Base-by-base conservation (phyloP, 1,140 invertebrate genomes). In the Matsumurasca onukii region DNA sequence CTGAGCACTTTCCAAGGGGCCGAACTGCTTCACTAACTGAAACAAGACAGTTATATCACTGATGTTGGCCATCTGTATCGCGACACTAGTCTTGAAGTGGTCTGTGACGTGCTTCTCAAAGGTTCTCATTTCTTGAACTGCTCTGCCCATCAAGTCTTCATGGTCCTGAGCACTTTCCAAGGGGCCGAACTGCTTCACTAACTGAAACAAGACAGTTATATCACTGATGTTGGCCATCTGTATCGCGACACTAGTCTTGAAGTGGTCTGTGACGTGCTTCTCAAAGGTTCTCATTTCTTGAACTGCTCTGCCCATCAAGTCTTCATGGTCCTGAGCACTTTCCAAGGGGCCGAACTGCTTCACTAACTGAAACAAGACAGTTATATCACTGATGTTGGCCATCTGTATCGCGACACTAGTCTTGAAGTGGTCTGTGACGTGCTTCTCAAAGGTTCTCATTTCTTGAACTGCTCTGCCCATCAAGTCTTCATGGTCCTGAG, bases 91-190 rank as follows among this genome's bases (percentile, higher is more conserved):
- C 31, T 84, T 84, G 71, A 81, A 82, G 48, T 80, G 82, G 24
- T 84, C 80, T 29, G 83, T 82, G n/a, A 88, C 79, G 64, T 84
- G 77, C 0, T 76, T 73, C 69, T 89, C 87, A 72, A 86, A 86
- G 72, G 86, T 30, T 17, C 39, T 29, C 31, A 72, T 64, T 2
- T 61, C 66, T 22, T 30, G 39, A 22, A 80, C 76, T 0, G 83
- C 82, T 20, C 73, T 59, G 31, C 82, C 82, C 67, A 82, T 80
- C 78, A 82, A 82, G 39, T 77, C 73, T 1, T 82, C 79, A 1
- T 79, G 66, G 57, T 81, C 77, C 67, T 73, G 73, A 31, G n/a
- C n/a, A 17, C n/a, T 22, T 49, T 55, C 63, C n/a, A 39, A 2
- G 9, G 25, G 29, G 20, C 27, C 67, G 1, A 39, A 34, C 30